These are phyloP conservation scores for Mycalesis mineus DNA, from an alignment of 2,888 invertebrate genomes.

Conservation along the genomic window DNA sequence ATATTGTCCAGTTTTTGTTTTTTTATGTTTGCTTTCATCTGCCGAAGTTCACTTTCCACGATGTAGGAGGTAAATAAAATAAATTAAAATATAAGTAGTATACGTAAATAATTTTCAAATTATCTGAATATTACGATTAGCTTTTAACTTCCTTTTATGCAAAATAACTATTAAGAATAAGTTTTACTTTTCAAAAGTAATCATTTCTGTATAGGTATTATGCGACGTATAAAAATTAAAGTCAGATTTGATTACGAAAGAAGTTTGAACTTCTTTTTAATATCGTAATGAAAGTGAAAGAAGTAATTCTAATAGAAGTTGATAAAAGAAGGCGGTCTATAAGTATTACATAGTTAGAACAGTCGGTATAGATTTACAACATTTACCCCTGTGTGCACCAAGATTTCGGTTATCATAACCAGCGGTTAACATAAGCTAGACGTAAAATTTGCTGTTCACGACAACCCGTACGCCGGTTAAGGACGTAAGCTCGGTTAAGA, in stretches of 20 bases:
- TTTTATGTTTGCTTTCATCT: conserved; percentile 16
- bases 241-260: background rate
- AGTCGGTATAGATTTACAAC: background rate
- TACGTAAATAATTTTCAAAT: background rate
- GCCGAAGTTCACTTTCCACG: background rate
- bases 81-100: background rate
- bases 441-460: too few relatives aligned
- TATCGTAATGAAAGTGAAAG: background rate
- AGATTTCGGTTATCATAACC: too few relatives aligned
- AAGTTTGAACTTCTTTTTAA: background rate
- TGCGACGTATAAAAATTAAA: background rate
- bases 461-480: too few relatives aligned
- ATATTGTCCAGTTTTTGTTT: conserved; percentile 17
- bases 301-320: background rate
- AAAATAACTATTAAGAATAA: conserved; percentile 1
- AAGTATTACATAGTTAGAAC: background rate
- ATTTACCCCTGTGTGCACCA: too few relatives aligned
- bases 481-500: too few relatives aligned
- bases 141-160: background rate
- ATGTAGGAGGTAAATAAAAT: background rate
- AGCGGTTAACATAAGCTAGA: too few relatives aligned
- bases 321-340: background rate
- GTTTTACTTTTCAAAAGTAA: background rate
- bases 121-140: background rate
- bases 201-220: background rate